These are phyloP conservation scores for Holacanthus passer DNA, from an alignment of 2,113 vertebrate genomes.

Conservation along the genomic window DNA sequence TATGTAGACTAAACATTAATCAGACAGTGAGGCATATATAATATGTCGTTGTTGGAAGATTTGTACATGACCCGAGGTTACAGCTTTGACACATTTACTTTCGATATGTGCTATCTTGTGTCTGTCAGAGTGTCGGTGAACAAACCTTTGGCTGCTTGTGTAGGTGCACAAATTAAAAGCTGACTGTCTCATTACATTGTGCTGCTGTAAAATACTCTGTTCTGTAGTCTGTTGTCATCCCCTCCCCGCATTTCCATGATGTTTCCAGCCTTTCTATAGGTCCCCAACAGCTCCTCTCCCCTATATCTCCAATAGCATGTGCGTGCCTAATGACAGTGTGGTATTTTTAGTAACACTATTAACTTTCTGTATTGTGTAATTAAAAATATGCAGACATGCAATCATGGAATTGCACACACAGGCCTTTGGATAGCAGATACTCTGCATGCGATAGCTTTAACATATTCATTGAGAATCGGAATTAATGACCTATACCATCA, in stretches of 20 bases:
- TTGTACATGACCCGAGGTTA: background rate
- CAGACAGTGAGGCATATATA: too few species aligned
- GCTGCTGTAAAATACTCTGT: background rate
- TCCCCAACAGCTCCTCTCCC: background rate
- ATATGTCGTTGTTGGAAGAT: background rate
- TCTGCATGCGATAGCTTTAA: background rate
- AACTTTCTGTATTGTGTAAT: conserved; percentile 29
- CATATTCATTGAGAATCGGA: conserved; percentile 22
- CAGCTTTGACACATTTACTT: conserved; percentile 9
- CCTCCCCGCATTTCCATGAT: background rate
- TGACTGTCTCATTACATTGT: conserved; percentile 34
- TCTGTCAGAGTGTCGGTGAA: conserved; percentile 26
- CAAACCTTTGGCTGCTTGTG: conserved; percentile 8
- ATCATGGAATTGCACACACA: background rate
- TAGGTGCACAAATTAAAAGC: conserved; percentile 28
- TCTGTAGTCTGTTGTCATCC: conserved; percentile 18
- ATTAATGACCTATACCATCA: conserved; percentile 42
- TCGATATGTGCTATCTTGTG: background rate
- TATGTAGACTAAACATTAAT: background rate
- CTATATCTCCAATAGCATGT: background rate
- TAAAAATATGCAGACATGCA: conserved; percentile 19
- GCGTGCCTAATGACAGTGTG: background rate
- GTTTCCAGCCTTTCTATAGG: background rate
- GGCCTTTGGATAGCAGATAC: background rate
- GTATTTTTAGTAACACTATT: conserved; percentile 37